Evolutionary conservation across 2,888 invertebrate genomes (phyloP).

Genomic region (Zele albiditarsus): DNA sequence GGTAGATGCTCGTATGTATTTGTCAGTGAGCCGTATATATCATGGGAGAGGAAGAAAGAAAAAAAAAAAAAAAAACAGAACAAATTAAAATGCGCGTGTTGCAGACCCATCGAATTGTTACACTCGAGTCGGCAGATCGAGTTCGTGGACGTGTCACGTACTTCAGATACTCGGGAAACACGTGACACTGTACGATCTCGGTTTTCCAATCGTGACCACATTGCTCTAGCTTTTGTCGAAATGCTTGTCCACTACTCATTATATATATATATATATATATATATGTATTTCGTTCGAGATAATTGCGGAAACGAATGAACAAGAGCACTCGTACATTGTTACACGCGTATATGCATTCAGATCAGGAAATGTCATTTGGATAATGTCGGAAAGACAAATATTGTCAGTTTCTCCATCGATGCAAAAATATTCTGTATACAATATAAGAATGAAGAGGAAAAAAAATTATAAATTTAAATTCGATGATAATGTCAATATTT

Average conservation of each 20-base stretch:
- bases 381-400: too few species aligned
- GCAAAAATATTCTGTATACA: too few species aligned
- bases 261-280: not conserved
- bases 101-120: conserved; percentile 16
- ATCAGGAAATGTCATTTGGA: not conserved
- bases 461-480: too few species aligned
- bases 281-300: conserved; percentile 12
- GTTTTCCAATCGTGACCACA: conserved; percentile 34
- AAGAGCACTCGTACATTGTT: conserved; percentile 3
- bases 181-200: conserved; percentile 24
- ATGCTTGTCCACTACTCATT: not conserved
- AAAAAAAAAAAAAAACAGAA: not conserved
- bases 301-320: conserved; percentile 23
- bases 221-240: conserved; percentile 13
- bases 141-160: conserved; percentile 27
- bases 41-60: not conserved
- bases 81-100: not conserved
- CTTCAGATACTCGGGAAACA: conserved; percentile 22
- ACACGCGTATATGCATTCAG: not conserved
- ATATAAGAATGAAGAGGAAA: too few species aligned
- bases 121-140: conserved; percentile 2
- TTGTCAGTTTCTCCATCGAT: too few species aligned
- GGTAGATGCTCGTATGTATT: not conserved
- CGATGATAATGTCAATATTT: too few species aligned
- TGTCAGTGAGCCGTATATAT: not conserved